Conservation (phyloP, 1,140 invertebrate species). For the Heterodera carotae region DNA sequence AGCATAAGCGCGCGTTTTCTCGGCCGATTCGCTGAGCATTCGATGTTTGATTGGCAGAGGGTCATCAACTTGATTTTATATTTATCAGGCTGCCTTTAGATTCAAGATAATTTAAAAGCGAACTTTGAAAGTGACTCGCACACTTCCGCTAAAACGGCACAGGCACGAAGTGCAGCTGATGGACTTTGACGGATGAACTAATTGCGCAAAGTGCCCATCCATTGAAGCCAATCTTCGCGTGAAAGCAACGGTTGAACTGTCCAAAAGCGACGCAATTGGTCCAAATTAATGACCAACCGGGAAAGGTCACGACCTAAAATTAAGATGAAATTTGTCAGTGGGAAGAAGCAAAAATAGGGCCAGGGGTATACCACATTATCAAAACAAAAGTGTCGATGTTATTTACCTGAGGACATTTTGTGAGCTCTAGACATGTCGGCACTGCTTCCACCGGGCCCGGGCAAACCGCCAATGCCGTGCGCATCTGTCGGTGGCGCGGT, state of each 20-base stretch:
- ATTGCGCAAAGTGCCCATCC: conserved; percentile 83
- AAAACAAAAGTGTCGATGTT: too few species aligned
- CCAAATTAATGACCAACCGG: conserved; percentile 44
- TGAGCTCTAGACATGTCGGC: conserved; percentile 5
- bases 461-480: not conserved
- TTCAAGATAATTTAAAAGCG: too few species aligned
- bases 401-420: conserved; percentile 11
- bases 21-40: conserved; percentile 72
- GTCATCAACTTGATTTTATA: conserved; percentile 71
- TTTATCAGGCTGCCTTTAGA: too few species aligned
- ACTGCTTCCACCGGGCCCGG: conserved; percentile 7
- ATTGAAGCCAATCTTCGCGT: conserved; percentile 96
- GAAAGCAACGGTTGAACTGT: conserved; percentile 42
- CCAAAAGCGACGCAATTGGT: conserved; percentile 49
- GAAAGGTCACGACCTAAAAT: conserved; percentile 33
- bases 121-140: conserved; percentile 83
- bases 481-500: not conserved
- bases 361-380: too few species aligned
- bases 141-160: conserved; percentile 85
- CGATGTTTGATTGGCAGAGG: conserved; percentile 85
- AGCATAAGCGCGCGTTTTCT: conserved; percentile 77
- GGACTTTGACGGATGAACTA: conserved; percentile 92
- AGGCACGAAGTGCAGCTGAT: conserved; percentile 84
- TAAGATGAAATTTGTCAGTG: too few species aligned
- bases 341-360: too few species aligned